Conservation (phyloP, 2,888 invertebrate species). For the Zootermopsis nevadensis region DNA sequence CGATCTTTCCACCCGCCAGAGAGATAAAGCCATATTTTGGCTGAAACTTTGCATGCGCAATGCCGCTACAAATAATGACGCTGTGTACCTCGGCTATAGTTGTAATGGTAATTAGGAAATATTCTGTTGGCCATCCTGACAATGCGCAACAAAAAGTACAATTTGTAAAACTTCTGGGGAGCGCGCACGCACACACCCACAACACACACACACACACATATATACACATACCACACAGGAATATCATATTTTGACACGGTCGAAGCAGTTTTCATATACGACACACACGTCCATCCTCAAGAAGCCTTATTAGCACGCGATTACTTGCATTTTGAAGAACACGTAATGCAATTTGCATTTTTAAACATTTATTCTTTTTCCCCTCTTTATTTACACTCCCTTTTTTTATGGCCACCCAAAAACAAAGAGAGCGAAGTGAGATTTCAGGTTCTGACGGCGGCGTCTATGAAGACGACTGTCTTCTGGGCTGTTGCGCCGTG, state of each 20-base stretch:
- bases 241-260: conserved; percentile 39
- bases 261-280: conserved; percentile 37
- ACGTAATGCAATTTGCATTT: conserved; percentile 31
- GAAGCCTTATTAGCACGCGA: conserved; percentile 38
- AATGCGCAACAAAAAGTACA: conserved; percentile 41
- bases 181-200: not conserved
- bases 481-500: no score
- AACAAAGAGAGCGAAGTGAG: not conserved
- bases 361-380: conserved; percentile 27
- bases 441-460: no score
- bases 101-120: conserved; percentile 44
- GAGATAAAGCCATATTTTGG: conserved; percentile 43
- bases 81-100: conserved; percentile 35
- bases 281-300: conserved; percentile 16
- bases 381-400: not conserved
- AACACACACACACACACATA: not conserved
- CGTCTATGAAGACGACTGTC: no score
- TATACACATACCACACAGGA: not conserved
- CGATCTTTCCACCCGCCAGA: conserved; percentile 39
- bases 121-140: conserved; percentile 40
- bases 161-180: conserved; percentile 43
- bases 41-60: conserved; percentile 40
- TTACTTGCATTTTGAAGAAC: conserved; percentile 38
- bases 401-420: conserved; percentile 7
- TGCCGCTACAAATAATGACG: conserved; percentile 41